Conservation (phyloP, 1,140 invertebrate species). For the Teleopsis dalmanni region DNA sequence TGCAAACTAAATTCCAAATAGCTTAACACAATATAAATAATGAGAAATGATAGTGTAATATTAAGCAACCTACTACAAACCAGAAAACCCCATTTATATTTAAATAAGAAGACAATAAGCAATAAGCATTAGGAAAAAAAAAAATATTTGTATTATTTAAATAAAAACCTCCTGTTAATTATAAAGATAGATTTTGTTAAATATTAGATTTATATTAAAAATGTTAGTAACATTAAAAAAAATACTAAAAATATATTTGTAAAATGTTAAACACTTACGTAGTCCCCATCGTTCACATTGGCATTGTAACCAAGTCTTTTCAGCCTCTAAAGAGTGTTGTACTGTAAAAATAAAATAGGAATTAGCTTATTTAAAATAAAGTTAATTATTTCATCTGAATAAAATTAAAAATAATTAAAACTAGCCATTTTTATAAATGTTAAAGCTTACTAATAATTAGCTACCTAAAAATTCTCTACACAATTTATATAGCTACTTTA, state of each 20-base stretch:
- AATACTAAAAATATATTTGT: background rate
- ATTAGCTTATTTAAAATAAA: background rate
- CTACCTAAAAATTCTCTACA: no score
- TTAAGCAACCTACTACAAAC: no score
- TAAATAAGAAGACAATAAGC: no score
- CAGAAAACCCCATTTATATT: slow-evolving; percentile 1
- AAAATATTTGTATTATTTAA: background rate
- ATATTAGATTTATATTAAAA: slow-evolving; percentile 1
- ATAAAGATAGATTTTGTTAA: no score
- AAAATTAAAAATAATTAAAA: background rate
- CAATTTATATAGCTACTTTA: no score
- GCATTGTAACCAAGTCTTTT: slow-evolving; percentile 80
- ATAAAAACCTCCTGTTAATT: background rate
- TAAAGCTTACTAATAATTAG: no score
- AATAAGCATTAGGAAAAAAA: background rate
- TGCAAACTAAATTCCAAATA: slow-evolving; percentile 1
- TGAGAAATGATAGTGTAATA: no score
- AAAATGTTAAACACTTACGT: slow-evolving; percentile 45
- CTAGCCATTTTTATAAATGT: background rate
- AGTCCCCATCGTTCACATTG: slow-evolving; percentile 81
- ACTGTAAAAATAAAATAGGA: slow-evolving; percentile 49
- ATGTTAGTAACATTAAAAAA: background rate
- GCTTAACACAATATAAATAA: slow-evolving; percentile 2
- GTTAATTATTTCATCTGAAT: background rate
- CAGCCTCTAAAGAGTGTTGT: slow-evolving; percentile 74